Evolutionary conservation across 2,888 invertebrate genomes (phyloP).

Genomic region (Antitype chi): DNA sequence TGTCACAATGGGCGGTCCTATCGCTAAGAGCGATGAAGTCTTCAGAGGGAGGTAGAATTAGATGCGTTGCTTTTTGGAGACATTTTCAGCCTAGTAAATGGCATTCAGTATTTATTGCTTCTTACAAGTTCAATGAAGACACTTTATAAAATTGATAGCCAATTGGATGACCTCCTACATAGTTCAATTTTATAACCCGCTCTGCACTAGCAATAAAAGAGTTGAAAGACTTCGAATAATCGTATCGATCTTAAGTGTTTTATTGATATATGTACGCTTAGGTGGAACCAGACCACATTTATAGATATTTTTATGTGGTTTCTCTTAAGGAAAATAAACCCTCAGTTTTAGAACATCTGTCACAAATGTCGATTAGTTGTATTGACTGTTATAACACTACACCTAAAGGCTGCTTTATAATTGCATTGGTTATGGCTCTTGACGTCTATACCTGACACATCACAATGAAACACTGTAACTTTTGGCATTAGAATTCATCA

Average conservation of each 20-base stretch:
- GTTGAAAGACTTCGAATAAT: background rate
- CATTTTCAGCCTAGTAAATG: constrained; percentile 16
- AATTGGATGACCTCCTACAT: constrained; percentile 32
- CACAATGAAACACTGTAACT: background rate
- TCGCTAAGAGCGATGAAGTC: background rate
- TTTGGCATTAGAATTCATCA: background rate
- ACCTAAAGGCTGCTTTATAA: background rate
- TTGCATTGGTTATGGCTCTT: background rate
- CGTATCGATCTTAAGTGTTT: background rate
- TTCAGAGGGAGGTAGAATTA: background rate
- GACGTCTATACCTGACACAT: background rate
- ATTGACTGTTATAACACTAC: background rate
- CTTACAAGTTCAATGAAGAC: constrained; percentile 23
- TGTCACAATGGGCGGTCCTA: too few relatives aligned
- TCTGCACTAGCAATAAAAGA: constrained; percentile 4
- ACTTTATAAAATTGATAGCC: constrained; percentile 34
- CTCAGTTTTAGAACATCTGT: background rate
- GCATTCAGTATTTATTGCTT: constrained; percentile 8
- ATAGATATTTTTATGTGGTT: too few relatives aligned
- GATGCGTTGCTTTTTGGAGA: background rate
- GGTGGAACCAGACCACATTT: background rate
- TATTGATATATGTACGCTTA: constrained; percentile 1
- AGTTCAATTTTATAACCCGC: constrained; percentile 21
- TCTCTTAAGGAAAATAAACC: background rate
- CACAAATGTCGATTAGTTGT: too few relatives aligned